Base-by-base conservation (phyloP, 2,888 invertebrate species). In the Phyllotreta striolata region DNA sequence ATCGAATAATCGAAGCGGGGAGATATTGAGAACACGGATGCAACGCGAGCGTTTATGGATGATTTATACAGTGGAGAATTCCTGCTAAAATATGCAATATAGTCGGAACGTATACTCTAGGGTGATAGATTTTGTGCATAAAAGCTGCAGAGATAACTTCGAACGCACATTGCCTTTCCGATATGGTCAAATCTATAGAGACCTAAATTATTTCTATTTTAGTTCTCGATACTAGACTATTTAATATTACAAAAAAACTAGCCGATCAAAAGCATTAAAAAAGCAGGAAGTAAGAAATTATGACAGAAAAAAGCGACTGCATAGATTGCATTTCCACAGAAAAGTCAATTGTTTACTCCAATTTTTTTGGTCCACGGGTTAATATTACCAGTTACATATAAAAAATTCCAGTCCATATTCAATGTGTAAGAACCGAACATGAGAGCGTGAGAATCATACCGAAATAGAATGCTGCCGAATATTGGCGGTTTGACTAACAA, bases 11-110 rank as follows among this genome's bases (percentile, higher is more conserved):
- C 58, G 58, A 63, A 43, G 34, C 56, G 52, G 44, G 44, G 52
- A 56, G 63, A 63, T 63, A 63, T 51, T 37, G 57, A 54, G 47
- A 63, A 63, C 56, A 47, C 57, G 63, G 56, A 46, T 54, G 57
- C 52, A 49, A 52, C 46, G 56, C 35, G 52, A 39, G 44, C 58
- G 37, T 40, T 38, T 63, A 57, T 57, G 58, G 57, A 43, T 63
- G 63, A 63, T 57, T 63, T 63, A 63, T 57, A 54, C 44, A 51
- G 34, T 46, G 8, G 52, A 57, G 52, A 43, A 52, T 51, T 41
- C 55, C 55, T 35, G 37, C 49, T 49, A 51, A 63, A 63, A 54
- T 63, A 58, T 58, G 54, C 54, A 54, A 40, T 52, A 58, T 52
- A 57, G 46, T 41, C 49, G 38, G 57, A 38, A 43, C 39, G 24